Evolutionary conservation across 2,113 vertebrate species (phyloP).

Genomic region (Maccullochella peelii): DNA sequence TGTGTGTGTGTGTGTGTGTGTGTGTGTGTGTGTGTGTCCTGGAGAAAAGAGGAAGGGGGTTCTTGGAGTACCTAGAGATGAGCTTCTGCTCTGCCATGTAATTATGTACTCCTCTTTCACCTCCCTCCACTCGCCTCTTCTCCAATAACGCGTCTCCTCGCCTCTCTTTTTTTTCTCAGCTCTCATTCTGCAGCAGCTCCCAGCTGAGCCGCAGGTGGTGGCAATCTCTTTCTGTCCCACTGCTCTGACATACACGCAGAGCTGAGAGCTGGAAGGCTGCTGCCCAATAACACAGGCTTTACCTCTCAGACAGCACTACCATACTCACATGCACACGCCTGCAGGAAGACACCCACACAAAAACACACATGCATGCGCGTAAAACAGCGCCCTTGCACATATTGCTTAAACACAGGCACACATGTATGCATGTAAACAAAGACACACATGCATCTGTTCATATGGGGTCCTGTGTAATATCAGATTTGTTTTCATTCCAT

Average conservation of each 20-base stretch:
- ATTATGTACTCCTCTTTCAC: constrained; percentile 78
- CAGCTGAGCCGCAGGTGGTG: constrained; percentile 78
- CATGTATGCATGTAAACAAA: background rate
- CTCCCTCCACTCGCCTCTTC: constrained; percentile 58
- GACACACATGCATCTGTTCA: background rate
- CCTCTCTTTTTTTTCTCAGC: constrained; percentile 27
- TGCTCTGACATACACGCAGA: constrained; percentile 58
- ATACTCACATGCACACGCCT: constrained; percentile 29
- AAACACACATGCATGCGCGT: background rate
- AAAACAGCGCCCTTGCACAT: background rate
- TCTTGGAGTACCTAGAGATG: constrained; percentile 66
- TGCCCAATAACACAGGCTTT: constrained; percentile 71
- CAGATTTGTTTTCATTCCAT: background rate
- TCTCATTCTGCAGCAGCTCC: constrained; percentile 67
- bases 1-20: constrained; percentile 12
- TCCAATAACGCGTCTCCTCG: constrained; percentile 38
- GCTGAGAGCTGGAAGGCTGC: constrained; percentile 52
- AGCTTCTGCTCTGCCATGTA: constrained; percentile 74
- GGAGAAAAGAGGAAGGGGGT: constrained; percentile 33
- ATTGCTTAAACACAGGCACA: background rate
- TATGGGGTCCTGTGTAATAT: background rate
- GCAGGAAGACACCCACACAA: constrained; percentile 8
- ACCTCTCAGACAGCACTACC: constrained; percentile 58
- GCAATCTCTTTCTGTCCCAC: constrained; percentile 72
- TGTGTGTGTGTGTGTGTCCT: constrained; percentile 25